These are phyloP conservation scores for Onthophagus sagittarius DNA, from an alignment of 2,888 invertebrate genomes.

Conservation along the genomic window DNA sequence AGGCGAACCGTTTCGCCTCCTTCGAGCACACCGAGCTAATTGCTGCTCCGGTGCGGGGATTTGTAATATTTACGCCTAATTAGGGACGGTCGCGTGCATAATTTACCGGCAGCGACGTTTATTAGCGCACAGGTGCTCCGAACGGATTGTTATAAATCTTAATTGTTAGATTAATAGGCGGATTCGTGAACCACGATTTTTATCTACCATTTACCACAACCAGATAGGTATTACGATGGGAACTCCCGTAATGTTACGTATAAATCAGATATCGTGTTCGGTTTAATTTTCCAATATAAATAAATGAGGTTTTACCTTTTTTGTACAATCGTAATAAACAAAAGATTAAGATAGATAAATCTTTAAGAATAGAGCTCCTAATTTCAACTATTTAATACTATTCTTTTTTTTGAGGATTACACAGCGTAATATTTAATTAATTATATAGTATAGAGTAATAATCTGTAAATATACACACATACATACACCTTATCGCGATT, in stretches of 20 bases:
- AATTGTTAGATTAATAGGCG: neutral
- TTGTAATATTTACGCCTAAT: conserved; percentile 11
- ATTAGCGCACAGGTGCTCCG: conserved; percentile 8
- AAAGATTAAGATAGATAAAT: no score
- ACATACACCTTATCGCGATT: neutral
- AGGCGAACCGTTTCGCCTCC: neutral
- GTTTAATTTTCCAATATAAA: no score
- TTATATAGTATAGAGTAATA: neutral
- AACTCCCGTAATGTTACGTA: neutral
- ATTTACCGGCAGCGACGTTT: conserved; percentile 3
- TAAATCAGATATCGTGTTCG: neutral
- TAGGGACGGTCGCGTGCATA: conserved; percentile 4
- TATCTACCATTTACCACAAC: neutral
- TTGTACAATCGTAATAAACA: no score
- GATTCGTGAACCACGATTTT: neutral
- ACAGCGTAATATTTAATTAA: no score
- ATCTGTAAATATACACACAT: neutral
- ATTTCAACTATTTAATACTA: no score
- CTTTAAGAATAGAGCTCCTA: no score
- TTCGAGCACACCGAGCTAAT: neutral
- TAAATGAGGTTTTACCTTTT: no score
- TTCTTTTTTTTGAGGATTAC: no score
- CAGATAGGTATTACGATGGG: neutral
- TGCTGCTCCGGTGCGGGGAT: neutral
- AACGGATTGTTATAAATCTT: neutral